Evolutionary conservation across 2,888 invertebrate genomes (phyloP).

Genomic region (Strigamia maritima): DNA sequence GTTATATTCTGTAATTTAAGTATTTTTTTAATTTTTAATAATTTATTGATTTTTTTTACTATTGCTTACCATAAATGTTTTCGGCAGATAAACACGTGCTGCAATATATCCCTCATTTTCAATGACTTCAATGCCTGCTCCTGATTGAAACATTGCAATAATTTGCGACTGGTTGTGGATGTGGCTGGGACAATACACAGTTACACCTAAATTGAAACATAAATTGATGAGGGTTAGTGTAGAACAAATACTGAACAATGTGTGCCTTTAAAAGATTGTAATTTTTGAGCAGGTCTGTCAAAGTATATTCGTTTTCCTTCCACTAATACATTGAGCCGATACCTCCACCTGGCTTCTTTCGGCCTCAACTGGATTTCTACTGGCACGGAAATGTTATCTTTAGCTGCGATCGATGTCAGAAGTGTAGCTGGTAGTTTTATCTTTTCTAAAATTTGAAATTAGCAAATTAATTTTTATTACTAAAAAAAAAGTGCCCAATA

Average conservation of each 20-base stretch:
- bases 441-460: background rate
- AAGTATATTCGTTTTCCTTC: conserved; percentile 81
- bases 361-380: conserved; percentile 86
- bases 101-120: conserved; percentile 85
- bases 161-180: conserved; percentile 91
- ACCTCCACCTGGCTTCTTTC: conserved; percentile 80
- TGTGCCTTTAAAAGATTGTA: conserved; percentile 90
- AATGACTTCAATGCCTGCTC: conserved; percentile 86
- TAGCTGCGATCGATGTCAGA: conserved; percentile 59
- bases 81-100: conserved; percentile 78
- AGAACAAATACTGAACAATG: too few relatives aligned
- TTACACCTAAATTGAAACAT: conserved; percentile 62
- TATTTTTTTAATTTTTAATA: too few relatives aligned
- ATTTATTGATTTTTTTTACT: background rate
- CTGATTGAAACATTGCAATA: conserved; percentile 88
- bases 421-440: conserved; percentile 37
- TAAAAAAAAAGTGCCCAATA: conserved; percentile 34
- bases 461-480: background rate
- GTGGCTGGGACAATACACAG: conserved; percentile 88
- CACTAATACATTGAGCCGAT: conserved; percentile 85
- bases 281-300: conserved; percentile 78
- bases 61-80: conserved; percentile 73
- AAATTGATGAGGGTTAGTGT: too few relatives aligned
- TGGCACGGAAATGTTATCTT: conserved; percentile 77
- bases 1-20: conserved; percentile 89